Conservation (phyloP, 2,797 vertebrate genomes). For the Epinephelus malabaricus region DNA sequence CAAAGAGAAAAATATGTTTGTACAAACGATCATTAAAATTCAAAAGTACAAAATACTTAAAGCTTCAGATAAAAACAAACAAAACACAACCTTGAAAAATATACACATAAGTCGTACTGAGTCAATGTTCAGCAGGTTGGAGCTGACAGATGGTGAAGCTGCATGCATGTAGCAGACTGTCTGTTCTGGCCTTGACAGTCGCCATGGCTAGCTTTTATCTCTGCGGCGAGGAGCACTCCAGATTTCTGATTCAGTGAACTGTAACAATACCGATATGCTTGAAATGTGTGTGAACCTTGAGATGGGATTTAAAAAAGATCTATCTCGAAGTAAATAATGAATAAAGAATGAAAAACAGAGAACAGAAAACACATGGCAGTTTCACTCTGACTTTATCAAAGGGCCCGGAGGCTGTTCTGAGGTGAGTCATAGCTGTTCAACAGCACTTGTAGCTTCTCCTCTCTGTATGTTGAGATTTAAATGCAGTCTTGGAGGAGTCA, state of each 20-base stretch:
- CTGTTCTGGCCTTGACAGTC: constrained; percentile 49
- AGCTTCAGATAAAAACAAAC: background rate
- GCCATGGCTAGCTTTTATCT: constrained; percentile 48
- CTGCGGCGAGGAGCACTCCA: constrained; percentile 25
- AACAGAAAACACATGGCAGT: background rate
- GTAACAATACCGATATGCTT: constrained; percentile 26
- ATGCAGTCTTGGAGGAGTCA: constrained; percentile 4
- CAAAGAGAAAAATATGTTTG: background rate
- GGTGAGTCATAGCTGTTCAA: background rate
- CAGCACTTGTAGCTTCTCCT: constrained; percentile 1
- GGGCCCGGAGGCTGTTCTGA: background rate
- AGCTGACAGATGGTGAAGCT: constrained; percentile 67
- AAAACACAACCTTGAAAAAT: constrained; percentile 16
- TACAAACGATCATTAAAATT: background rate
- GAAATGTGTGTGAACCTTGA: constrained; percentile 23
- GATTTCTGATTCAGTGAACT: constrained; percentile 36
- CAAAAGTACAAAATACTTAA: background rate
- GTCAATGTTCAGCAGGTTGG: constrained; percentile 30
- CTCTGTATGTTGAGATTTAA: constrained; percentile 15
- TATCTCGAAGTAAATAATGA: background rate
- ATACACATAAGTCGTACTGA: constrained; percentile 4
- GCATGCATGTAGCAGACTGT: constrained; percentile 48
- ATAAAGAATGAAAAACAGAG: background rate
- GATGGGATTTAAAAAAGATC: constrained; percentile 6
- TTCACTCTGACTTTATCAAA: constrained; percentile 2